Evolutionary conservation across 1,140 invertebrate species (phyloP).

Genomic region (Bathynomus jamesi): DNA sequence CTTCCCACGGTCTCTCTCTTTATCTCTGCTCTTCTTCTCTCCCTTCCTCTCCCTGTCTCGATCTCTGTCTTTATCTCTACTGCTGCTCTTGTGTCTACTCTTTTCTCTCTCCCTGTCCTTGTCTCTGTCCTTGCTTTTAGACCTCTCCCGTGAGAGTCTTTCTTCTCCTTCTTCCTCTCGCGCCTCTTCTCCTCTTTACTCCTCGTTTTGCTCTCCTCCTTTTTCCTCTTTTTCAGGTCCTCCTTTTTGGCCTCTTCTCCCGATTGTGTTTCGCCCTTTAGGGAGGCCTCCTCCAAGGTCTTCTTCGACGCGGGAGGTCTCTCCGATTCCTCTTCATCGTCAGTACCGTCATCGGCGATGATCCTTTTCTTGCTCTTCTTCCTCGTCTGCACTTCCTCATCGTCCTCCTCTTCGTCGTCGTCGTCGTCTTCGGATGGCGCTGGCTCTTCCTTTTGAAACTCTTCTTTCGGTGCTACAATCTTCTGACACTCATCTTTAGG

Average conservation of each 20-base stretch:
- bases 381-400: not conserved
- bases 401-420: not conserved
- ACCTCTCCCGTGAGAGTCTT: too few relatives aligned
- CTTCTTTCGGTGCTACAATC: not conserved
- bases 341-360: not conserved
- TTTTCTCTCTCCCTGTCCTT: conserved; percentile 16
- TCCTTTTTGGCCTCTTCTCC: conserved; percentile 10
- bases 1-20: not conserved
- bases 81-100: conserved; percentile 8
- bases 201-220: conserved; percentile 39
- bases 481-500: conserved; percentile 1
- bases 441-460: not conserved
- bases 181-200: conserved; percentile 37
- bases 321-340: not conserved
- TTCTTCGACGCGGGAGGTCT: not conserved
- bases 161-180: conserved; percentile 35
- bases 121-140: conserved; percentile 16
- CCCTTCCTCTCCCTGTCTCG: conserved; percentile 4
- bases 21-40: conserved; percentile 9
- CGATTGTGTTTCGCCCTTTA: conserved; percentile 4
- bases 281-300: not conserved
- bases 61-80: conserved; percentile 17
- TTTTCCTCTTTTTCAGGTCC: conserved; percentile 22
- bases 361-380: not conserved
- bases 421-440: not conserved